phyloP scores from a whole-genome alignment of 2,797 vertebrate genomes.

The Melanotaenia maccullochi region DNA sequence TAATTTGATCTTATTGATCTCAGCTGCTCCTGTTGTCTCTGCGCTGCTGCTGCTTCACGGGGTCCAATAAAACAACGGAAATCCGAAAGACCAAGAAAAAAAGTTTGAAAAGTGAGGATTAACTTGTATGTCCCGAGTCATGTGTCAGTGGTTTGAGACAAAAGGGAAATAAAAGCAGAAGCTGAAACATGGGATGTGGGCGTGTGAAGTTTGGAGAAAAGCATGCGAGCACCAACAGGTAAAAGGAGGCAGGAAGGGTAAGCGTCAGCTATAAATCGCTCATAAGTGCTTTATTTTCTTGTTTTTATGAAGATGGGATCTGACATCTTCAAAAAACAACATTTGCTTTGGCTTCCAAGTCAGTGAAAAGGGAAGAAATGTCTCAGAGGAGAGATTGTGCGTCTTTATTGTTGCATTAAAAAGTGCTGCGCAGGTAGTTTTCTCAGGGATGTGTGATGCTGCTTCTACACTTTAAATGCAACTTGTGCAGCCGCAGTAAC shows the following conservation, averaged over 20 bases:
- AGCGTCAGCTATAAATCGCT: background rate
- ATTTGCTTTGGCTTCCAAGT: slow-evolving; percentile 20
- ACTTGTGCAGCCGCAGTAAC: background rate
- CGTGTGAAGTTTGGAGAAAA: slow-evolving; percentile 23
- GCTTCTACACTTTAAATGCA: slow-evolving; percentile 25
- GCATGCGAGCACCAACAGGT: slow-evolving; percentile 30
- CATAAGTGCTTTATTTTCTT: background rate
- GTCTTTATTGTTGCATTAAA: slow-evolving; percentile 30
- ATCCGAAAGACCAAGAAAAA: background rate
- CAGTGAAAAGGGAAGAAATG: slow-evolving; percentile 12
- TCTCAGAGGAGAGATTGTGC: slow-evolving; percentile 17
- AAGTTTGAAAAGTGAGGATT: slow-evolving; percentile 19
- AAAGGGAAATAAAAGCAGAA: slow-evolving; percentile 14
- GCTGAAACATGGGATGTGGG: slow-evolving; percentile 1
- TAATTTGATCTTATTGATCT: slow-evolving; percentile 43
- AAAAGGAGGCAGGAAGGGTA: slow-evolving; percentile 47
- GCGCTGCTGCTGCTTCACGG: background rate
- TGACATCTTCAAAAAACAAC: slow-evolving; percentile 29
- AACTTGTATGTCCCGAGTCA: slow-evolving; percentile 35
- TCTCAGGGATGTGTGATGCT: slow-evolving; percentile 9
- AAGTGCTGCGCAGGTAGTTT: slow-evolving; percentile 18
- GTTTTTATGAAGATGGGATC: slow-evolving; percentile 9
- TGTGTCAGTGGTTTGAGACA: slow-evolving; percentile 42
- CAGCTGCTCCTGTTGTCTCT: slow-evolving; percentile 15
- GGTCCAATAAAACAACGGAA: slow-evolving; percentile 7